These are phyloP conservation scores for Pteropus alecto DNA, from an alignment of 2,113 vertebrate genomes.

Conservation along the genomic window DNA sequence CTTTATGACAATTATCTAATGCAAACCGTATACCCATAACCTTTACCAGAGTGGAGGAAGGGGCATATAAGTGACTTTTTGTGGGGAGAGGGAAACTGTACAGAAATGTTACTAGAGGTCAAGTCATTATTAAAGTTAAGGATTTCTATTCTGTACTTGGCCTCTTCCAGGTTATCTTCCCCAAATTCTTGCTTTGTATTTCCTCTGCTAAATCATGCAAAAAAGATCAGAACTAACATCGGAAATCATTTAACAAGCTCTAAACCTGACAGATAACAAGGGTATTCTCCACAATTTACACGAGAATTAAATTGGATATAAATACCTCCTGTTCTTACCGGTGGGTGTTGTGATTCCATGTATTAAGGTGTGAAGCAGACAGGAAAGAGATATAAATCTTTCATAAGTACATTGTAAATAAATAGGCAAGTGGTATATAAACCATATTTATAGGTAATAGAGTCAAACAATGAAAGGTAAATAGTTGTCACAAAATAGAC, in stretches of 20 bases:
- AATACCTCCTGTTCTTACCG: constrained; percentile 99
- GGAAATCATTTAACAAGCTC: constrained; percentile 84
- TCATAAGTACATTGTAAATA: constrained; percentile 90
- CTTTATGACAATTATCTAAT: constrained; percentile 80
- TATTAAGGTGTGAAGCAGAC: constrained; percentile 92
- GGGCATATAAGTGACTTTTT: constrained; percentile 70
- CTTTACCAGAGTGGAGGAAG: constrained; percentile 38
- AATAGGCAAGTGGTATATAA: constrained; percentile 83
- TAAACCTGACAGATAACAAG: constrained; percentile 84
- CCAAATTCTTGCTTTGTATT: constrained; percentile 71
- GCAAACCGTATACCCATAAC: constrained; percentile 84
- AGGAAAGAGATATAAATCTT: constrained; percentile 93
- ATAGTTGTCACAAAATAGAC: constrained; percentile 70
- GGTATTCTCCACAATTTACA: constrained; percentile 86
- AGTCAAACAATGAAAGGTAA: constrained; percentile 78
- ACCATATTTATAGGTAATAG: constrained; percentile 80
- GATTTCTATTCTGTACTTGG: constrained; percentile 76
- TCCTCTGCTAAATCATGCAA: constrained; percentile 83
- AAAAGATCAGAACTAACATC: constrained; percentile 79
- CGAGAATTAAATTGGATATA: constrained; percentile 87
- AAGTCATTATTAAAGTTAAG: constrained; percentile 59
- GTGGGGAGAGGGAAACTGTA: constrained; percentile 73
- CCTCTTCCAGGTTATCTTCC: constrained; percentile 77
- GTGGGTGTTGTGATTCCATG: constrained; percentile 92
- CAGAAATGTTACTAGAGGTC: constrained; percentile 58